phyloP scores from a whole-genome alignment of 2,113 vertebrate species.

The Ahaetulla prasina region DNA sequence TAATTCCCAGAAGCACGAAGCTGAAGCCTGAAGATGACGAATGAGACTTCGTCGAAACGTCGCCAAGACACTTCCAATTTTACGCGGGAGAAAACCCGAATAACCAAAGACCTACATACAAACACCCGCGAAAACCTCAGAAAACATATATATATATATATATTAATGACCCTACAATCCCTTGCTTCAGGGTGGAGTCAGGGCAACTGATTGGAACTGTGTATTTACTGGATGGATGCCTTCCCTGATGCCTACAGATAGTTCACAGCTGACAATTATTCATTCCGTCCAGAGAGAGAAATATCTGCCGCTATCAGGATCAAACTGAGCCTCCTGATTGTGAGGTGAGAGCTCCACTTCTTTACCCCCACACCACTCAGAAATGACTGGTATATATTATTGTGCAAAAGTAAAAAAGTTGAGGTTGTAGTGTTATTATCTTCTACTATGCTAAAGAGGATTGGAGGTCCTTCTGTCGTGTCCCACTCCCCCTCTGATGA shows the following conservation, averaged over 20 bases:
- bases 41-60: too few species aligned
- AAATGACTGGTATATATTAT: not conserved
- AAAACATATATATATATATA: fast-evolving
- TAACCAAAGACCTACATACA: too few species aligned
- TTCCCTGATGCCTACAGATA: not conserved
- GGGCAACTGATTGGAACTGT: too few species aligned
- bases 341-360: not conserved
- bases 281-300: not conserved
- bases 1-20: too few species aligned
- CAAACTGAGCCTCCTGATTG: not conserved
- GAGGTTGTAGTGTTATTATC: not conserved
- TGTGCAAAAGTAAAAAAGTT: not conserved
- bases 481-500: too few species aligned
- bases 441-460: not conserved
- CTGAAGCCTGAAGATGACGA: too few species aligned
- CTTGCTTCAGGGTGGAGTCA: too few species aligned
- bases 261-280: not conserved
- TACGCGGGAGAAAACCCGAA: too few species aligned
- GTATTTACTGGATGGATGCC: not conserved
- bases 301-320: not conserved
- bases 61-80: too few species aligned
- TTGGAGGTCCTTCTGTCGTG: not conserved
- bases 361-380: not conserved
- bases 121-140: too few species aligned
- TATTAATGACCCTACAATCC: too few species aligned